Conservation (phyloP, 2,888 invertebrate species). For the Thymelicus sylvestris region DNA sequence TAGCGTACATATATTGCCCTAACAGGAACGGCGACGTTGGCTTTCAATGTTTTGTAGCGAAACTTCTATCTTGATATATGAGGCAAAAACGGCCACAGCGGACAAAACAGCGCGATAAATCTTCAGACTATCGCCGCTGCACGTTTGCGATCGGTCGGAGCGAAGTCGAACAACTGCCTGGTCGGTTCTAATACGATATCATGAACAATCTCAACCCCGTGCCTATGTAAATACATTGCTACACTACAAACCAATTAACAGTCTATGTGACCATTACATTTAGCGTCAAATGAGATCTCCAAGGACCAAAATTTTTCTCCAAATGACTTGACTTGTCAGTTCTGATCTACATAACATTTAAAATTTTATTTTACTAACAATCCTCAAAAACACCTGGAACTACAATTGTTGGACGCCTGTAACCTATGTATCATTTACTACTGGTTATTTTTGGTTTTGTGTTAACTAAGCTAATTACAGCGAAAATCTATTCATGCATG, state of each 20-base stretch:
- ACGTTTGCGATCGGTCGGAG: background rate
- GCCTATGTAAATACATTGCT: background rate
- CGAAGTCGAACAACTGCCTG: background rate
- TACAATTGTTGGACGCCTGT: too few species aligned
- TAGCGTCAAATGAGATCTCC: background rate
- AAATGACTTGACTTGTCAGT: too few species aligned
- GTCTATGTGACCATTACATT: background rate
- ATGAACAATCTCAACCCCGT: background rate
- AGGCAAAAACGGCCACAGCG: slow-evolving; percentile 4
- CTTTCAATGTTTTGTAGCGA: slow-evolving; percentile 8
- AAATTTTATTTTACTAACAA: too few species aligned
- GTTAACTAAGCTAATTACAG: background rate
- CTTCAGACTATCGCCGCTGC: background rate
- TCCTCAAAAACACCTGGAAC: too few species aligned
- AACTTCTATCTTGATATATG: slow-evolving; percentile 10
- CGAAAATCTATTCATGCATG: background rate
- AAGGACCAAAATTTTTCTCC: background rate
- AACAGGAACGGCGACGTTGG: slow-evolving; percentile 3
- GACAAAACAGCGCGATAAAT: slow-evolving; percentile 5
- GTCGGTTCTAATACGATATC: background rate
- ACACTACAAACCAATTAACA: background rate
- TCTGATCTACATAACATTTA: too few species aligned
- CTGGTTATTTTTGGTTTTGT: too few species aligned
- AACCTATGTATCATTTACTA: too few species aligned
- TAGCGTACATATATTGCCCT: background rate